Evolutionary conservation across 2,113 vertebrate genomes (phyloP).

Genomic region (Henicopernis longicauda): DNA sequence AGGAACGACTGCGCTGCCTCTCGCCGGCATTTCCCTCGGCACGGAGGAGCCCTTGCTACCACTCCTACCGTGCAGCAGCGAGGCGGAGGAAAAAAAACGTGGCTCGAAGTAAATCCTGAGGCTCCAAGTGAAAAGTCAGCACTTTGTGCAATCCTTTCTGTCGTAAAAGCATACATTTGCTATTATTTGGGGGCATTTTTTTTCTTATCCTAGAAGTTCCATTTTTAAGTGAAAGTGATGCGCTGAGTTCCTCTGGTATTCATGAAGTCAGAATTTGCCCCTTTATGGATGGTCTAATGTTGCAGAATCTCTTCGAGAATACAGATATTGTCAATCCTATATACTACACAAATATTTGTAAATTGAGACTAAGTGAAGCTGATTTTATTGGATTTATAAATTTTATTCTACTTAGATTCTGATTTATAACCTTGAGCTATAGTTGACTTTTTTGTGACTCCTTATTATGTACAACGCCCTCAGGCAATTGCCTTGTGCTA

Average conservation of each 20-base stretch:
- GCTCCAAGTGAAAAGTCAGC: not conserved
- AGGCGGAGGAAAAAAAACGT: not conserved
- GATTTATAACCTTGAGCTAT: not conserved
- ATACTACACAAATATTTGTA: not conserved
- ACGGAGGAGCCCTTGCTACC: not conserved
- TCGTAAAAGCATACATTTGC: not conserved
- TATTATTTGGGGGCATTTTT: not conserved
- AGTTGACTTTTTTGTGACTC: not conserved
- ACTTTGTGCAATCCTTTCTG: not conserved
- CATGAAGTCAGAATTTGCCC: not conserved
- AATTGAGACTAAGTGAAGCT: not conserved
- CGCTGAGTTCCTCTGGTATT: not conserved
- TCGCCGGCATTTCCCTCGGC: fast-evolving
- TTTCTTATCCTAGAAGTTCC: not conserved
- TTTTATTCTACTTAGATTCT: not conserved
- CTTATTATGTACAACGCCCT: not conserved
- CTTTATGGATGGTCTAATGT: not conserved
- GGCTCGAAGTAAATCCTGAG: not conserved
- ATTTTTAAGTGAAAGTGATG: not conserved
- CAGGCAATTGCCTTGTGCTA: not conserved
- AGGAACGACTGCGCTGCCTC: not conserved
- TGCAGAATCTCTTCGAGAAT: not conserved
- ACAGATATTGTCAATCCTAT: not conserved
- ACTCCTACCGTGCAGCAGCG: not conserved
- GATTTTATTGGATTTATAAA: not conserved